Conservation (phyloP, 2,888 invertebrate species). For the Didymodactylos carnosus region DNA sequence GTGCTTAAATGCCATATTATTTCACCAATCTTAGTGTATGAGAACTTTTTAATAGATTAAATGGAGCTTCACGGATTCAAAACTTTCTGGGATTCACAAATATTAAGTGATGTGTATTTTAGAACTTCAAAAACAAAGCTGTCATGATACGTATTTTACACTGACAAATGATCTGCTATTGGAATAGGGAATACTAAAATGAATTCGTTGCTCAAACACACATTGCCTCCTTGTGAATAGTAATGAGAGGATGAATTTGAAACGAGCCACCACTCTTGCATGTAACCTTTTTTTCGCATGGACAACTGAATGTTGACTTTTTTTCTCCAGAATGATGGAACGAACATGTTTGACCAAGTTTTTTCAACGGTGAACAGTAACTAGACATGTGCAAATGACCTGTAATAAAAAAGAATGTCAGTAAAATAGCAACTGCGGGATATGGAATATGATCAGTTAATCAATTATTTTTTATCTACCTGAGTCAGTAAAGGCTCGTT, state of each 20-base stretch:
- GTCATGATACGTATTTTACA: too few species aligned
- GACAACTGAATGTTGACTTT: conserved; percentile 4
- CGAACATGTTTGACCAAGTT: conserved; percentile 7
- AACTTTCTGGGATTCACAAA: too few species aligned
- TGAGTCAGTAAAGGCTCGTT: not conserved
- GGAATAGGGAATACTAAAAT: too few species aligned
- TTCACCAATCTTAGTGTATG: too few species aligned
- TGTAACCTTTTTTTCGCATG: not conserved
- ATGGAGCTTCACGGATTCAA: too few species aligned
- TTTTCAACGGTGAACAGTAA: conserved; percentile 3
- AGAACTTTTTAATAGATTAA: too few species aligned
- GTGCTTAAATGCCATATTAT: too few species aligned
- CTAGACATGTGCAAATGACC: not conserved
- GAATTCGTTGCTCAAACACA: too few species aligned
- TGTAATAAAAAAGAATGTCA: not conserved
- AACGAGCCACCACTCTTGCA: conserved; percentile 1
- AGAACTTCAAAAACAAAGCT: too few species aligned
- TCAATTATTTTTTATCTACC: not conserved
- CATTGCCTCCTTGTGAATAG: not conserved
- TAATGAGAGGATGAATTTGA: conserved; percentile 4
- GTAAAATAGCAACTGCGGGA: not conserved
- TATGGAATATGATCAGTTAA: not conserved
- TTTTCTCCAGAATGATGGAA: not conserved
- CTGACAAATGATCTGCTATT: too few species aligned
- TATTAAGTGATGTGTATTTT: too few species aligned